Percentiles rank a stretch among this genome's conserved stretches.
Evolutionary conservation across 2,888 invertebrate species (phyloP).

Genomic region (Eristalis pertinax): DNA sequence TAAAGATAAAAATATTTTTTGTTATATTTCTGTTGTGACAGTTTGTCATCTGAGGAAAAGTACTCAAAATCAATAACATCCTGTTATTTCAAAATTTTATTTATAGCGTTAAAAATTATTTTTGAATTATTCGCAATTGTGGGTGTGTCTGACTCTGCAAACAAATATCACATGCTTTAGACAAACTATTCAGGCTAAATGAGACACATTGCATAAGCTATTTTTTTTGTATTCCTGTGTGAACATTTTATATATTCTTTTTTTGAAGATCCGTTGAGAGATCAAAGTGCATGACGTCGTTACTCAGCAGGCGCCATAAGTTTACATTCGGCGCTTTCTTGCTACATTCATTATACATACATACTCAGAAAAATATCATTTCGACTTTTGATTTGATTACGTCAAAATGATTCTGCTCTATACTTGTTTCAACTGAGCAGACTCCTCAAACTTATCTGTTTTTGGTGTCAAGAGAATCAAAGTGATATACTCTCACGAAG

Average conservation of each 20-base stretch:
- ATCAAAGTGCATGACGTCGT: neutral
- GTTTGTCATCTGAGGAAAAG: constrained; percentile 11
- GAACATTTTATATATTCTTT: neutral
- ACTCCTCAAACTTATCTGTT: neutral
- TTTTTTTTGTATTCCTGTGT: neutral
- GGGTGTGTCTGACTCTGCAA: constrained; percentile 9
- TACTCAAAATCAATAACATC: constrained; percentile 40
- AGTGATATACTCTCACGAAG: neutral
- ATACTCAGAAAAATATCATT: neutral
- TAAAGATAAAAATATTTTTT: neutral
- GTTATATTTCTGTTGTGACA: constrained; percentile 7
- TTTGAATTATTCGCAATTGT: neutral
- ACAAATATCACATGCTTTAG: neutral
- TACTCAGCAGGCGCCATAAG: neutral
- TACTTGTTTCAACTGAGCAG: neutral
- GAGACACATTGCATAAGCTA: neutral
- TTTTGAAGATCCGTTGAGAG: neutral
- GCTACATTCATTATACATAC: neutral
- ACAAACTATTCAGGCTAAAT: neutral
- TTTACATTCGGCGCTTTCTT: neutral
- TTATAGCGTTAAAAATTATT: constrained; percentile 4
- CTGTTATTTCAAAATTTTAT: constrained; percentile 41
- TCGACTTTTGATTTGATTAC: neutral
- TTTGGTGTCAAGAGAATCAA: neutral
- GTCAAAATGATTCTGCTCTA: neutral